Percentiles rank a stretch among this genome's conserved stretches.
Evolutionary conservation across 2,888 invertebrate genomes (phyloP).

Genomic region (Ennomos fuscantarius): DNA sequence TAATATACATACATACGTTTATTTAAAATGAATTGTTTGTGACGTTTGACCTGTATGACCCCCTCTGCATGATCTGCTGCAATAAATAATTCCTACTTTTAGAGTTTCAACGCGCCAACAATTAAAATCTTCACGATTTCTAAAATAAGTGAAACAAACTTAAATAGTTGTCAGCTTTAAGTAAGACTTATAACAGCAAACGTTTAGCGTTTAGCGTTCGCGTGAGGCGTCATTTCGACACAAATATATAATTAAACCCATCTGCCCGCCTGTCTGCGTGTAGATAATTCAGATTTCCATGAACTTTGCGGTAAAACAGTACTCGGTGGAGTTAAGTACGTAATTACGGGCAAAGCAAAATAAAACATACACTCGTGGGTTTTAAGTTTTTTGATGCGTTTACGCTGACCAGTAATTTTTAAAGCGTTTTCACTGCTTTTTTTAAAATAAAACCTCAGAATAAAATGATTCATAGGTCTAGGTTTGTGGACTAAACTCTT

Average conservation of each 20-base stretch:
- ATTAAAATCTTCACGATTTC: not conserved
- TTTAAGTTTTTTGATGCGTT: not conserved
- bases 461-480: slow-evolving; percentile 1
- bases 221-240: slow-evolving; percentile 17
- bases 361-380: slow-evolving; percentile 1
- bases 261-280: slow-evolving; percentile 37
- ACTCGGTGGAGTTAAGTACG: slow-evolving; percentile 13
- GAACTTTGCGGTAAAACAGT: slow-evolving; percentile 31
- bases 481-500: too few species aligned
- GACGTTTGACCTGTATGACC: too few species aligned
- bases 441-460: not conserved
- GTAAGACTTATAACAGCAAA: slow-evolving; percentile 4
- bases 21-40: too few species aligned
- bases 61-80: too few species aligned
- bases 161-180: slow-evolving; percentile 12
- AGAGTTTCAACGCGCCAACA: not conserved
- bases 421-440: too few species aligned
- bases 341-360: slow-evolving; percentile 15
- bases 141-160: slow-evolving; percentile 7
- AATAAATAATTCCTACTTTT: not conserved
- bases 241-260: slow-evolving; percentile 17
- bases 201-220: slow-evolving; percentile 18
- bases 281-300: slow-evolving; percentile 43
- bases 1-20: too few species aligned
- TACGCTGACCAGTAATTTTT: not conserved